Base-by-base conservation (phyloP, 2,113 vertebrate genomes). In the Lucifuga dentata region DNA sequence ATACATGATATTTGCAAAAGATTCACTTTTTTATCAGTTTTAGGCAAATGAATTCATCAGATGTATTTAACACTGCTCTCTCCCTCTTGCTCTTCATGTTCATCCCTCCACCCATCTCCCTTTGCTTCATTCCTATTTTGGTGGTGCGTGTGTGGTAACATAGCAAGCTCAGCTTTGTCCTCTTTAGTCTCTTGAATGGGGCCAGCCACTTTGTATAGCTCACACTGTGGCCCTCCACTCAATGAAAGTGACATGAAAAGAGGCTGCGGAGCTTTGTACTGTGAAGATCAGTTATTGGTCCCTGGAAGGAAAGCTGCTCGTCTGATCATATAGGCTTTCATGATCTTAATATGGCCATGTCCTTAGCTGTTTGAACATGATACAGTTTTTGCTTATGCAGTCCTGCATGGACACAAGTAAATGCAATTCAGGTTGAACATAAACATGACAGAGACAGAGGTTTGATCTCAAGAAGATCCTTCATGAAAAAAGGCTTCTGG, bases 171-270 rank as follows among this genome's bases (percentile, higher is more conserved):
- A 85, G 84, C 90, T 88, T 92, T 92, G 89, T 92, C 87, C 90
- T 90, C 84, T 92, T 91, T 80, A 82, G 84, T 85, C 65, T 57
- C 76, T 82, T 91, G 86, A 92, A 92, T 91, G 76, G 84, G 59
- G 58, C 35, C 51, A 78, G 76, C 88, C 90, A 88, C 89, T 92
- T 92, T 88, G 86, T 68, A 80, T 67, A 76, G 85, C 80, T 84
- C 61, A 36, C 80, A 78, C 86, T 29, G 66, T 87, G 84, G 80
- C 78, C 84, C 88, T 85, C 81, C 88, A 86, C 89, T 89, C 78
- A 89, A 89, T 90, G 88, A 85, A 87, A 86, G 85, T 91, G 87
- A 94, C 89, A 94, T 94, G 90, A 94, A 94, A 94, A 92, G 90
- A 89, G 77, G 70, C 62, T 80, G 86, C 80, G 50, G 70, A 87